Evolutionary conservation across 2,113 vertebrate genomes (phyloP), one percentile per base, ranked within the genome.

Genomic region (Apteryx owenii): DNA sequence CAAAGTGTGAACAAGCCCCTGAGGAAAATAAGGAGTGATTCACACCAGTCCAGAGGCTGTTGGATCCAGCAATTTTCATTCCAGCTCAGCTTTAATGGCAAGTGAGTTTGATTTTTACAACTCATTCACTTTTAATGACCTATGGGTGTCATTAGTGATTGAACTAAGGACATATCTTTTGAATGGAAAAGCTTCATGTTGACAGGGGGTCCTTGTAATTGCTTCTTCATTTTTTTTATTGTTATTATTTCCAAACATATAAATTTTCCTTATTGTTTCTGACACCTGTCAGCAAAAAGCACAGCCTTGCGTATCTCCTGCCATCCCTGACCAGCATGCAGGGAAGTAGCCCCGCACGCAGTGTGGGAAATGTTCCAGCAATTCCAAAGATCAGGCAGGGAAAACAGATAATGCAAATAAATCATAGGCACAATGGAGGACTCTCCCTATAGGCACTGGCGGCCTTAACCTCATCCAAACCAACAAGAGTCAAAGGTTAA

Each of bases 401-500:
- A 95, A 81, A 96, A 93, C 25, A 94, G 76, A 83, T 71, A 95
- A 88, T 75, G 72, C 65, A 95, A 93, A 95, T 89, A 95, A 93
- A 95, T 88, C 60, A 48, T 65, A 83, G 70, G 42, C 13, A 17
- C 65, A 93, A 58, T 48, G 33, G 68, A 64, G 44, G 46, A 72
- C 68, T 90, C 82, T 83, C 68, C 64, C 54, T 81, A 26, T 78
- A 78, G 61, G 22, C 12, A 73, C 56, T 22, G 29, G 16, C 64
- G 91, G 82, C 93, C 56, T 94, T 93, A 81, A 91, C 89, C 87
- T 94, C 91, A 75, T 88, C 56, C 79, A 93, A 68, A 79, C 72
- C 82, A 90, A 95, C 18, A 88, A 68, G 79, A 91, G 89, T 81
- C 88, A 97, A 97, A 97, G 95, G 96, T 95, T 95, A 96, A 88